Base-by-base conservation (phyloP, 2,113 vertebrate species). In the Labeo rohita region DNA sequence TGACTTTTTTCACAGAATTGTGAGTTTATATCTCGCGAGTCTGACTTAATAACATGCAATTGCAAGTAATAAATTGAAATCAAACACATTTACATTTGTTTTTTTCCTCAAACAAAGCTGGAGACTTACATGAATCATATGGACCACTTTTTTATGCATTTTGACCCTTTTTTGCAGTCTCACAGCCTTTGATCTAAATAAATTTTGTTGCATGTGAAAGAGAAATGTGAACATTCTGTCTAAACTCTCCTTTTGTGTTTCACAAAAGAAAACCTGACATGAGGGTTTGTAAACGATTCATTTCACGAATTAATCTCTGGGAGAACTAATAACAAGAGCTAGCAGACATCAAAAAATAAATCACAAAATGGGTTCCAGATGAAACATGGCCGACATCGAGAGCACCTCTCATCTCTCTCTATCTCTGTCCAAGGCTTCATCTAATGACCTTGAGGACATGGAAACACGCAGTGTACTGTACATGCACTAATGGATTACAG, bases 401-500 rank as follows among this genome's bases (percentile, higher is more conserved):
- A 70, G 1, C 7, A 23, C 8, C 61, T 23, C 59, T 63, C 8
- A 10, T 50, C n/a, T 80, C 59, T 50, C 45, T 81, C 43, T 34
- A 81, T 66, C 43, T 15, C 23, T 36, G 0, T 50, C 61, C 21
- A 45, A 63, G 36, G 36, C 77, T 80, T 80, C 18, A 23, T 63
- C 21, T 80, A 80, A 63, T 21, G 79, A 28, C 43, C 61, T 66
- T 66, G 79, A 81, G 45, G 15, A 49, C 6, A 81, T 18, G 61
- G 43, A 81, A 28, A 81, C 39, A 80, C 16, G 47, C 39, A 2
- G 3, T 59, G 52, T 79, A 11, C 4, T 43, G 9, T 39, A 59
- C 16, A 56, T 4, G 5, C 52, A 54, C 4, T 59, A 59, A 28
- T 12, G 4, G 8, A 79, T 43, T 79, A 80, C 12, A 50, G 21